Evolutionary conservation across 2,888 invertebrate species (phyloP).

Genomic region (Oegoconia quadripuncta): DNA sequence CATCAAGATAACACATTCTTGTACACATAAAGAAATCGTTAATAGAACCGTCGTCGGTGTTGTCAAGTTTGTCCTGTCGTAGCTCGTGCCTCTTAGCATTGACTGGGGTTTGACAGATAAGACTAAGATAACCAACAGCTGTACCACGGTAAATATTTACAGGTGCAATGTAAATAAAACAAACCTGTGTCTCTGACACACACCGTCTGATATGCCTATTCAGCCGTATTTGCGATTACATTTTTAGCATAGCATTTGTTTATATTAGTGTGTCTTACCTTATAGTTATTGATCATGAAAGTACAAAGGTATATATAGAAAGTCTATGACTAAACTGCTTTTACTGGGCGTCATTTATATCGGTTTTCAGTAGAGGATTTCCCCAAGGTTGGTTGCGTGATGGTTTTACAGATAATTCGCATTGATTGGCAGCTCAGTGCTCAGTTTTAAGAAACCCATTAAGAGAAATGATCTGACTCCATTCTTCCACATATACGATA

Average conservation of each 20-base stretch:
- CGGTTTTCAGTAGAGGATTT: too few species aligned
- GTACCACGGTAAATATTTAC: conserved; percentile 67
- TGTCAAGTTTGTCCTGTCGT: conserved; percentile 29
- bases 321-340: too few species aligned
- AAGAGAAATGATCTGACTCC: too few species aligned
- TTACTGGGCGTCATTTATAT: too few species aligned
- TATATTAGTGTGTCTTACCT: background rate
- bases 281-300: background rate
- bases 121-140: conserved; percentile 65
- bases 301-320: too few species aligned
- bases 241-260: conserved; percentile 13
- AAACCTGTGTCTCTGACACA: conserved; percentile 48
- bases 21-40: background rate
- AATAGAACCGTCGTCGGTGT: background rate
- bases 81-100: conserved; percentile 68
- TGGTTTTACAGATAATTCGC: too few species aligned
- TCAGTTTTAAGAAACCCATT: too few species aligned
- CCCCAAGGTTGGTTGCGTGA: too few species aligned
- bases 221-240: too few species aligned
- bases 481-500: too few species aligned
- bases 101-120: conserved; percentile 78
- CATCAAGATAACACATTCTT: too few species aligned
- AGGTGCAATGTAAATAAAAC: conserved; percentile 56
- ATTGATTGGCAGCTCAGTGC: too few species aligned
- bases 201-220: conserved; percentile 47